phyloP scores from a whole-genome alignment of 2,888 invertebrate species.

The Panzeria rudis region DNA sequence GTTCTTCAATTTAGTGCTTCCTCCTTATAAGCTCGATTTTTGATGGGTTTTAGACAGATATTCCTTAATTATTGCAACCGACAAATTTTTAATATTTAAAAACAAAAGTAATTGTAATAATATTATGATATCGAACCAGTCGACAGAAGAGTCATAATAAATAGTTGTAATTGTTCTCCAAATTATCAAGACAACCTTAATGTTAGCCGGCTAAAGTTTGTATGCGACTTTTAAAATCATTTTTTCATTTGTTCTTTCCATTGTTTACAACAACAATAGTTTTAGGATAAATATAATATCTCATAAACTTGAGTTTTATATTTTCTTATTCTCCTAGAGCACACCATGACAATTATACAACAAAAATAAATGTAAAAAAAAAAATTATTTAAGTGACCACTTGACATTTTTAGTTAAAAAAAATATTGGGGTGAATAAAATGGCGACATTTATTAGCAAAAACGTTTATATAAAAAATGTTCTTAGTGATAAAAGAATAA shows the following conservation, averaged over 20 bases:
- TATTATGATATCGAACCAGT: no score
- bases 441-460: neutral
- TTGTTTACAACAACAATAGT: constrained; percentile 2
- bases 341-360: constrained; percentile 15
- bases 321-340: no score
- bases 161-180: no score
- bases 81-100: no score
- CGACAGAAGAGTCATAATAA: no score
- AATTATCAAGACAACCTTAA: neutral
- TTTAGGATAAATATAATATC: constrained; percentile 15
- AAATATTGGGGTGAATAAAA: constrained; percentile 2
- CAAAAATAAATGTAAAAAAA: constrained; percentile 6
- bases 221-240: neutral
- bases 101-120: no score
- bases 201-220: neutral
- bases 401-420: constrained; percentile 45
- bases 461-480: neutral
- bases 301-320: constrained; percentile 7
- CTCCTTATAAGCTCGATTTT: no score
- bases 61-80: no score
- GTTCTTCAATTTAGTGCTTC: no score
- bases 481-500: neutral
- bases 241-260: neutral
- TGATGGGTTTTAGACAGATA: no score
- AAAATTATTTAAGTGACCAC: constrained; percentile 31